A percentile compares a stretch with the other conserved stretches of the same genome.
These are phyloP conservation scores for Drosophila virilis DNA, from an alignment of 1,140 invertebrate species.

Conservation along the genomic window DNA sequence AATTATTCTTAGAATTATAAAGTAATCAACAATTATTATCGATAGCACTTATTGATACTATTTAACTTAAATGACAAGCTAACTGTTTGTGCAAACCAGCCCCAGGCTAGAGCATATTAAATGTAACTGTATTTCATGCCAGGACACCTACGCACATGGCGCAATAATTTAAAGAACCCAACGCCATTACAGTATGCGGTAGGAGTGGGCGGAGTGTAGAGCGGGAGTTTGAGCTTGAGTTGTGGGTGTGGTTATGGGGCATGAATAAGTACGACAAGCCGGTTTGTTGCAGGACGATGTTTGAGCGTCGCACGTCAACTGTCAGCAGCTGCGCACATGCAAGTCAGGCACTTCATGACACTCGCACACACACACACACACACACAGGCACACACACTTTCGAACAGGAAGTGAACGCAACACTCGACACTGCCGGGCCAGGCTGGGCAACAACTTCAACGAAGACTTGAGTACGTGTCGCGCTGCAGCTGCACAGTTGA, in stretches of 20 bases:
- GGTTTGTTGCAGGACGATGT: conserved; percentile 50
- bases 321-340: conserved; percentile 72
- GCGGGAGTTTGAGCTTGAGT: not conserved
- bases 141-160: conserved; percentile 47
- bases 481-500: conserved; percentile 28
- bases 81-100: not conserved
- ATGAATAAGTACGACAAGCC: conserved; percentile 43
- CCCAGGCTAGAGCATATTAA: conserved; percentile 10
- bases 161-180: conserved; percentile 44
- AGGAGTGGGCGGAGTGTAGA: not conserved
- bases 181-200: conserved; percentile 34
- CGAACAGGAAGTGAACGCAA: conserved; percentile 68
- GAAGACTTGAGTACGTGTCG: conserved; percentile 55
- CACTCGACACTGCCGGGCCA: conserved; percentile 57
- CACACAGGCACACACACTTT: conserved; percentile 18
- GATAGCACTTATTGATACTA: not conserved
- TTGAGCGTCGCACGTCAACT: conserved; percentile 71
- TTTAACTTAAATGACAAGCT: not conserved
- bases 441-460: conserved; percentile 57
- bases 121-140: conserved; percentile 35
- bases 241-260: conserved; percentile 15
- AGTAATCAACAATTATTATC: too few relatives aligned
- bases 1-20: too few relatives aligned
- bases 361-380: conserved; percentile 27
- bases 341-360: conserved; percentile 76